phyloP scores from a whole-genome alignment of 1,140 invertebrate genomes.

The Diorhabda sublineata region DNA sequence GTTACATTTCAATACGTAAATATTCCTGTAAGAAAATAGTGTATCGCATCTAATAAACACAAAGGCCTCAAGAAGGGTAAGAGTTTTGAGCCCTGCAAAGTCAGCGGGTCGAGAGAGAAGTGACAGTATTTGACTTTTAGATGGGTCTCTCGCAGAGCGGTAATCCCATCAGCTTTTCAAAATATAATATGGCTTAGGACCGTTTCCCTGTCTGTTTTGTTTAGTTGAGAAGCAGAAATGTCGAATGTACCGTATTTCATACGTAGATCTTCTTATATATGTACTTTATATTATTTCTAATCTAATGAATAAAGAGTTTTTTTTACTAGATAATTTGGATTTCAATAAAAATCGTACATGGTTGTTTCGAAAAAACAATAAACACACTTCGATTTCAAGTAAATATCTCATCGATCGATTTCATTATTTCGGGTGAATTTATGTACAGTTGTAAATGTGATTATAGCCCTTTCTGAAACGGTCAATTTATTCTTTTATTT shows the following conservation, averaged over 20 bases:
- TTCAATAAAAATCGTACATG: no score
- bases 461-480: not conserved
- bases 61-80: conserved; percentile 10
- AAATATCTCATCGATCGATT: no score
- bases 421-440: not conserved
- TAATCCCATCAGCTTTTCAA: conserved; percentile 19
- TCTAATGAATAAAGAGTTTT: no score
- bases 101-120: conserved; percentile 27
- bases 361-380: no score
- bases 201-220: not conserved
- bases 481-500: conserved; percentile 1
- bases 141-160: conserved; percentile 22
- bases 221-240: no score
- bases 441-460: not conserved
- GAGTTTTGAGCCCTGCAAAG: conserved; percentile 17
- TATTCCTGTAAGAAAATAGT: conserved; percentile 2
- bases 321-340: no score
- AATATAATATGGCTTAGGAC: conserved; percentile 6
- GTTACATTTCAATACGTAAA: no score
- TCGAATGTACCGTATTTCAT: no score
- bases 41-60: conserved; percentile 7
- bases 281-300: no score
- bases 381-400: no score
- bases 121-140: conserved; percentile 31
- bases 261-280: no score